Evolutionary conservation across 2,797 vertebrate species (phyloP), one percentile per base, ranked within the genome.

Genomic region (Apodemus agrarius): DNA sequence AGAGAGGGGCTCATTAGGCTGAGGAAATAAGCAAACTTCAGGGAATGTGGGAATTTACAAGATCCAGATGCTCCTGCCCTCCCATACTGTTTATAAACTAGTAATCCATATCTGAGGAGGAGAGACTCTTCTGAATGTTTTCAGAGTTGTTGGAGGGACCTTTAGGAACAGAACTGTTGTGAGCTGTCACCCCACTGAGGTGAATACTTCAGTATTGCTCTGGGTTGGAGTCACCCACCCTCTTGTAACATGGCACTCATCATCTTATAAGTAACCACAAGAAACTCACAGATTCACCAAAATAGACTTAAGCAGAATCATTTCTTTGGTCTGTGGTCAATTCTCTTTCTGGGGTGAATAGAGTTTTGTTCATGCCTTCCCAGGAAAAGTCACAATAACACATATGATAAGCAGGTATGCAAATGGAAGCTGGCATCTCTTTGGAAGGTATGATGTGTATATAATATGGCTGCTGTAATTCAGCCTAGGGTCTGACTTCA

Each of bases 381-480:
- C 19, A n/a, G 83, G 63, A 86, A 85, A 67, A n/a, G 63, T 86
- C 63, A 69, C 31, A 86, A 57, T 21, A n/a, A 22, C 19, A 52
- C 8, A 4, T 76, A 67, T 37, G 29, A 46, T 12, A 40, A 40
- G 34, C 43, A 72, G 46, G 2, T n/a, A 7, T 26, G 10, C 7
- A 10, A 21, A 1, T 14, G 34, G 11, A 52, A 26, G 16, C 13
- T 16, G 1, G 76, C 0, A 1, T 34, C 21, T 49, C 54, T 0
- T 1, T 37, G 34, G 34, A 40, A 5, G 1, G n/a, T 37, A 3
- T 16, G 21, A 57, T 3, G 2, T 4, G 8, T 19, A 0, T 4
- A 5, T 26, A 14, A 37, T 8, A 46, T 21, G 43, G 2, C 1
- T 57, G 76, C 40, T 59, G 72, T 61, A 29, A 13, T 37, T 49